A percentile compares a stretch with the other conserved stretches of the same genome.
Conservation (phyloP, 2,113 vertebrate genomes). For the Elgaria multicarinata region DNA sequence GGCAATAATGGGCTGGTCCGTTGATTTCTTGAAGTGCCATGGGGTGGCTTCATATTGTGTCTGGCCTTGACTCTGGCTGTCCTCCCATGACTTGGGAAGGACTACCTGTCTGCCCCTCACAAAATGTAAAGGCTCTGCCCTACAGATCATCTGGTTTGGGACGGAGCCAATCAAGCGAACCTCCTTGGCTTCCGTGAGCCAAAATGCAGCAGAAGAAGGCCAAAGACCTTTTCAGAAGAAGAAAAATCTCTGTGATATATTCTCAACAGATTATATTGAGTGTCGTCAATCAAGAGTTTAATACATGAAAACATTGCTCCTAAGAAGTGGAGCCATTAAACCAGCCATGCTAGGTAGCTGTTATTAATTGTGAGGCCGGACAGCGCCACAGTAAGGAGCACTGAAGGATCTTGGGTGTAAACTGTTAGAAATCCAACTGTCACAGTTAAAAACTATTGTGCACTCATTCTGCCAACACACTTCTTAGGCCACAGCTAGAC, state of each 20-base stretch:
- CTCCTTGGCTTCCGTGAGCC: constrained; percentile 12
- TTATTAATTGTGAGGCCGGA: constrained; percentile 35
- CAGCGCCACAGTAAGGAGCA: background rate
- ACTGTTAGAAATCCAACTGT: constrained; percentile 14
- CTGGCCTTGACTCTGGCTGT: background rate
- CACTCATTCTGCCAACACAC: background rate
- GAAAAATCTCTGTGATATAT: constrained; percentile 44
- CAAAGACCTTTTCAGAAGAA: constrained; percentile 20
- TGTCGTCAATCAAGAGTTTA: constrained; percentile 44
- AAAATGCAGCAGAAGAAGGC: background rate
- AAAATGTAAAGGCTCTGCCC: constrained; percentile 3
- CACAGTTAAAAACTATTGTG: background rate
- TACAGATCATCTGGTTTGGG: constrained; percentile 5
- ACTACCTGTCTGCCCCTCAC: background rate
- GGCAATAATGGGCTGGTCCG: background rate
- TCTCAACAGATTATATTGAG: too few relatives aligned
- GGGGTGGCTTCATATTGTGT: background rate
- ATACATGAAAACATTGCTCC: constrained; percentile 35
- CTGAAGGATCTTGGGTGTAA: constrained; percentile 1
- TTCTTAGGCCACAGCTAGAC: too few relatives aligned
- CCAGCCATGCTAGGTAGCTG: constrained; percentile 28
- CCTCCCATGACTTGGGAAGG: background rate
- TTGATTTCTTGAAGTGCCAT: background rate
- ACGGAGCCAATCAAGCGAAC: background rate
- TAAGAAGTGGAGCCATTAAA: constrained; percentile 39